Base-by-base conservation (phyloP, 2,797 vertebrate genomes). In the Galaxias olidus region DNA sequence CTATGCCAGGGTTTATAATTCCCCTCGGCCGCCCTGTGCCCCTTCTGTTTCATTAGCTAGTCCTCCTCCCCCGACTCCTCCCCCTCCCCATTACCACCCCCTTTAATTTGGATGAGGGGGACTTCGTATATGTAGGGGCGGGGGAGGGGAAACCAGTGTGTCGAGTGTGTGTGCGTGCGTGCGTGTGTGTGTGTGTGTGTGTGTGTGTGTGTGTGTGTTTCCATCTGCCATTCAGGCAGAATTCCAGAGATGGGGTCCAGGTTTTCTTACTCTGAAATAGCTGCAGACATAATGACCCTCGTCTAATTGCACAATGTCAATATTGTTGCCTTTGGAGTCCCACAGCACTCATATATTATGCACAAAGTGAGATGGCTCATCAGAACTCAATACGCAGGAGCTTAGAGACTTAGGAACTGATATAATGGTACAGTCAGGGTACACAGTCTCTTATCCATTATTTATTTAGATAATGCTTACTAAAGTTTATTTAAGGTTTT, bases 41-140 rank as follows among this genome's bases (percentile, higher is more conserved):
- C 88, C 90, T 86, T 91, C 87, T 91, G 90, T 90, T 92, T 92
- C 89, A 93, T 90, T 87, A 89, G 72, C 76, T 41, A 52, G 50
- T 66, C 65, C 77, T 73, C 60, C 73, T 74, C 69, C 72, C 62
- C 60, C 9, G 46, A 7, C 4, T 15, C 8, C 51, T 15, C 52
- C 61, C 41, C 76, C 76, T 71, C 61, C 69, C 79, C 73, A 76
- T 77, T 76, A 84, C 82, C 80, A 71, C 72, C 80, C 79, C 59
- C n/a, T 84, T 78, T 88, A 76, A 89, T 90, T 87, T 87, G 72
- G 75, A 81, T 53, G 50, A 71, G 57, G 69, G 69, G 55, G 30
- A 66, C 45, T 55, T 11, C 6, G 15, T 42, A 48, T 59, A 44
- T 42, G 42, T 11, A 10, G 10, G 13, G 5, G 30, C 5, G 18